Conservation (phyloP, 2,888 invertebrate genomes). For the Drosophila neutralis region DNA sequence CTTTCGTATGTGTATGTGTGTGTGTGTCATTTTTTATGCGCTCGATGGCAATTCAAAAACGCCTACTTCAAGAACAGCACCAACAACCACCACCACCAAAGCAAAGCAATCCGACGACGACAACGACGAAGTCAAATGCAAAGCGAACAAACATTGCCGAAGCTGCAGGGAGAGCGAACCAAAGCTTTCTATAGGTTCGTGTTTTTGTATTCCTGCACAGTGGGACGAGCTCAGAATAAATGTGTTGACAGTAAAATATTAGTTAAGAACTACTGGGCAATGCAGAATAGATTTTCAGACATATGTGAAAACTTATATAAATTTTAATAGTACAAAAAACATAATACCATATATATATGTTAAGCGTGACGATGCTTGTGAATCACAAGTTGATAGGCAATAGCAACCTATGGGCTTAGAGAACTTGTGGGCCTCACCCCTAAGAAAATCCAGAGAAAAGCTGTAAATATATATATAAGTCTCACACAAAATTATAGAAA, state of each 20-base stretch:
- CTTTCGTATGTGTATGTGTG: slow-evolving; percentile 32
- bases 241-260: background rate
- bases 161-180: slow-evolving; percentile 44
- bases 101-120: slow-evolving; percentile 31
- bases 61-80: slow-evolving; percentile 77
- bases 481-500: background rate
- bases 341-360: background rate
- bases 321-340: background rate
- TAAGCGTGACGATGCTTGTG: background rate
- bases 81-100: slow-evolving; percentile 58
- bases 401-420: no score
- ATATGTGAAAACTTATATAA: background rate
- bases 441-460: background rate
- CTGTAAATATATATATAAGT: no score
- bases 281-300: background rate
- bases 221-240: background rate
- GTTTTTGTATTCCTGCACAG: slow-evolving; percentile 62
- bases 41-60: slow-evolving; percentile 81
- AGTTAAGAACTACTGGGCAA: background rate
- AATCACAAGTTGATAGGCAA: background rate
- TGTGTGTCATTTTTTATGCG: slow-evolving; percentile 73
- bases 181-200: slow-evolving; percentile 34
- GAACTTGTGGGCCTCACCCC: background rate
- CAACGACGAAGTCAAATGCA: slow-evolving; percentile 38
- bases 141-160: slow-evolving; percentile 48